These are phyloP conservation scores for Clusia tigrina DNA, from an alignment of 2,888 invertebrate genomes.

Conservation along the genomic window DNA sequence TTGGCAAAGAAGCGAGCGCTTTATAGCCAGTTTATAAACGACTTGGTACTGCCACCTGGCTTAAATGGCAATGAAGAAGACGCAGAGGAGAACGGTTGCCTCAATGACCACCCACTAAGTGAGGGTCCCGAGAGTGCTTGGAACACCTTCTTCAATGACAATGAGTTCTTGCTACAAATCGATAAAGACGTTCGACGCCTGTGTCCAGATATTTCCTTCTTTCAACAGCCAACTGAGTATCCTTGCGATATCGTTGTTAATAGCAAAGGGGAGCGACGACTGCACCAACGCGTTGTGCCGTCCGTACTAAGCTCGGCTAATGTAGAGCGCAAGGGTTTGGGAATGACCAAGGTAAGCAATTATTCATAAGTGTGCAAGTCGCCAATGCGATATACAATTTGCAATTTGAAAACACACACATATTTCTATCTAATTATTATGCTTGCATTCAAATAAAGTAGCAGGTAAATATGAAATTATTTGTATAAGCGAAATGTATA, in stretches of 20 bases:
- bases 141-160: conserved; percentile 95
- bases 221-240: conserved; percentile 91
- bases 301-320: conserved; percentile 86
- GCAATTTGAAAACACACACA: conserved; percentile 21
- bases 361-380: background rate
- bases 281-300: conserved; percentile 89
- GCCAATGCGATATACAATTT: too few relatives aligned
- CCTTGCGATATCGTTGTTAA: conserved; percentile 84
- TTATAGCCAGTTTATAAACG: conserved; percentile 86
- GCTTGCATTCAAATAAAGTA: conserved; percentile 2
- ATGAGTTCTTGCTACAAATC: conserved; percentile 96
- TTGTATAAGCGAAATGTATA: conserved; percentile 1
- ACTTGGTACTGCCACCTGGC: conserved; percentile 87
- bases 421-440: conserved; percentile 16
- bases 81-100: conserved; percentile 42
- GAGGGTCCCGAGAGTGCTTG: conserved; percentile 94
- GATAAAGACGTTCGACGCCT: conserved; percentile 95
- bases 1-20: conserved; percentile 79
- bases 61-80: conserved; percentile 65
- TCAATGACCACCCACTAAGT: conserved; percentile 87
- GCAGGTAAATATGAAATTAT: conserved; percentile 6
- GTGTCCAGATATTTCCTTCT: conserved; percentile 97
- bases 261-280: conserved; percentile 80
- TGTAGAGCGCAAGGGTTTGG: conserved; percentile 86
- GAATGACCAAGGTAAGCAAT: conserved; percentile 81